Evolutionary conservation across 2,113 vertebrate species (phyloP).

Genomic region (Dipodomys merriami): DNA sequence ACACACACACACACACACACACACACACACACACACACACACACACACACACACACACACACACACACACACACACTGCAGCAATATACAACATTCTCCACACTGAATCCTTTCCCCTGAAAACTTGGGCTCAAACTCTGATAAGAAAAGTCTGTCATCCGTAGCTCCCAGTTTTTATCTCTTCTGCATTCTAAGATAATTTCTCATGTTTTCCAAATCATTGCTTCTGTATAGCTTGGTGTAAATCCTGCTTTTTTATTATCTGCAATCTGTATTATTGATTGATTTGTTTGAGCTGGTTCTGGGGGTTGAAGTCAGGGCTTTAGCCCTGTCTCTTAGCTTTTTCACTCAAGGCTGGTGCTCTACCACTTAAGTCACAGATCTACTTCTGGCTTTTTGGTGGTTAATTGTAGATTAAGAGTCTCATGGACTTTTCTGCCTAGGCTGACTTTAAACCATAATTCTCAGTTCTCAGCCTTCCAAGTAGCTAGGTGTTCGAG

Average conservation of each 20-base stretch:
- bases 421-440: no score
- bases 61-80: background rate
- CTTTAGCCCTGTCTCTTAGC: no score
- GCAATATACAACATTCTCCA: background rate
- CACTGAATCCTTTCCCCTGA: background rate
- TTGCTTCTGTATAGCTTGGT: background rate
- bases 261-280: background rate
- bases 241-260: background rate
- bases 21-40: background rate
- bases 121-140: constrained; percentile 6
- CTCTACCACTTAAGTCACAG: no score
- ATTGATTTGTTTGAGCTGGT: no score
- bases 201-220: background rate
- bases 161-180: background rate
- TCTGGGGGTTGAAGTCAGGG: no score
- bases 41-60: background rate
- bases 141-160: background rate
- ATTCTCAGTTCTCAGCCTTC: no score
- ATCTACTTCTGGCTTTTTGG: no score
- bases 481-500: no score
- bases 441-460: no score
- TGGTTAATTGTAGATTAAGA: no score
- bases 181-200: background rate
- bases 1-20: background rate
- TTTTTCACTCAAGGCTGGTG: no score